Evolutionary conservation across 2,888 invertebrate genomes (phyloP).

Genomic region (Anoncus sp.): DNA sequence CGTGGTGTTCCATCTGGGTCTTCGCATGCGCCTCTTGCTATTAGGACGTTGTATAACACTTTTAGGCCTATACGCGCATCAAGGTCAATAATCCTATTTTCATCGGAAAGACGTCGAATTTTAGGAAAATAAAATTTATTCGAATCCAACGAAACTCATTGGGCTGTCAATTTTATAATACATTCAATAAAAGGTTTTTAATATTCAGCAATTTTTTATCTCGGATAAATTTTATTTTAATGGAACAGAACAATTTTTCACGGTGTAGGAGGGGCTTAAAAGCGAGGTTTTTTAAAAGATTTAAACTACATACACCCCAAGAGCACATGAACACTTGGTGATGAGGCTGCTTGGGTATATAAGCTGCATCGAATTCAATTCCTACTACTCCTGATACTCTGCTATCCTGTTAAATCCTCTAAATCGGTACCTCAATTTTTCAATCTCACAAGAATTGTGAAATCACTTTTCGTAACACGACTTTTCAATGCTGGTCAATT

Average conservation of each 20-base stretch:
- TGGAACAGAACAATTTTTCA: too few species aligned
- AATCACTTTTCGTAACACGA: background rate
- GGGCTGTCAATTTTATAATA: too few species aligned
- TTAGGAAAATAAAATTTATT: background rate
- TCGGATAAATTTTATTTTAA: background rate
- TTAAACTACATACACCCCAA: too few species aligned
- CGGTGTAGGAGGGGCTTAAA: too few species aligned
- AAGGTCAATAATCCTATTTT: background rate
- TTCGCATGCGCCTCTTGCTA: too few species aligned
- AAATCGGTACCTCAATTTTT: constrained; percentile 3
- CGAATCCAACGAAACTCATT: background rate
- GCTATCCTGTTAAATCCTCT: background rate
- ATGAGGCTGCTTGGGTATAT: background rate
- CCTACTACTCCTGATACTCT: constrained; percentile 26
- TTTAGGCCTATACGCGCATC: too few species aligned
- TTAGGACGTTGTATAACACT: too few species aligned
- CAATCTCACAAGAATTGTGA: background rate
- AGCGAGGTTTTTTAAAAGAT: too few species aligned
- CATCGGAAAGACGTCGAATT: background rate
- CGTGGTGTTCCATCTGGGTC: too few species aligned
- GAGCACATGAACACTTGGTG: background rate
- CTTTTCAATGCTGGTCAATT: background rate
- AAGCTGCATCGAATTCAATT: constrained; percentile 7
- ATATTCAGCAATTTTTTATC: background rate
- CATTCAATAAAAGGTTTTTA: background rate